Evolutionary conservation across 1,140 invertebrate genomes (phyloP), one percentile per base, ranked within the genome.

Genomic region (Helicoverpa zea): DNA sequence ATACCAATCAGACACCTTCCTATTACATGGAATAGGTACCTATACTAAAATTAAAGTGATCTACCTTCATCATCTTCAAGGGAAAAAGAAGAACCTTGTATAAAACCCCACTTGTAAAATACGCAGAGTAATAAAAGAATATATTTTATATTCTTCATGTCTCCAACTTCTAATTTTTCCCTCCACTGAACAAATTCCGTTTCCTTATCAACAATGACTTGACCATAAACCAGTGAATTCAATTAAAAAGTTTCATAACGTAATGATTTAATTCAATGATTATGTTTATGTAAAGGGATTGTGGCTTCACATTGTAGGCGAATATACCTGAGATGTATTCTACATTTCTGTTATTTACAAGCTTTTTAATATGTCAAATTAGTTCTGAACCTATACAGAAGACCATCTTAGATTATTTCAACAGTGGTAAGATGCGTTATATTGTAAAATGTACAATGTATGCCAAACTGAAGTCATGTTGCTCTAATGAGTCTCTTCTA

Each of bases 181-280:
- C 14, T 54, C 23, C n/a, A 7, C 74, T 51, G 30, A 30, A 4
- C 3, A 58, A 73, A 23, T 58, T 73, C 18, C 12, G 16, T 29
- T 18, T 68, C 16, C 70, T 73, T 73, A 73, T 73, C 70, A 11
- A 43, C 14, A 58, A 73, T 10, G 23, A 73, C 16, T 72, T 70
- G 4, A 29, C 30, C 70, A 73, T 73, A 73, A 73, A 73, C 58
- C 70, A 12, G 52, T 64, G 51, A 81, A 77, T 73, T 77, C 56
- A 81, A 77, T 83, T 75, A 72, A 54, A 79, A 54, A 51, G 47
- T 66, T 56, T 61, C 52, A 13, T 52, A 73, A 72, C 66, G 73
- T 64, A 51, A 78, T 52, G 29, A 30, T 72, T 54, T 54, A 14
- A 47, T 54, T 54, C 18, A 43, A 43, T 43, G 35, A 12, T 14